phyloP scores from a whole-genome alignment of 2,113 vertebrate species.

The Coracopsis vasa region DNA sequence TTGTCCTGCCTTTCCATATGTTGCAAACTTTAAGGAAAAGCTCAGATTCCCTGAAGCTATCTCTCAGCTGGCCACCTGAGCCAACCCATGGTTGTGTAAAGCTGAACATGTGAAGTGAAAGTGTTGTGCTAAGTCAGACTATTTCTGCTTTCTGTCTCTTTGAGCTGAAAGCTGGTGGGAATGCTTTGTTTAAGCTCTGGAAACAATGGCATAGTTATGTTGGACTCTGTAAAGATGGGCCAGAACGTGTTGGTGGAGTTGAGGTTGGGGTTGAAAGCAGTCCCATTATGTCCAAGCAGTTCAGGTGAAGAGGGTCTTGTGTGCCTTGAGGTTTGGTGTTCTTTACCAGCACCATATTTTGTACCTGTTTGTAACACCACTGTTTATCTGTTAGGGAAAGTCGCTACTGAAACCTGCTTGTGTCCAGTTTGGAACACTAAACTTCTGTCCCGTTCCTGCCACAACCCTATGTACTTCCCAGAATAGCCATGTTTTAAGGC shows the following conservation, averaged over 20 bases:
- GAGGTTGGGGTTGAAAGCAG: neutral
- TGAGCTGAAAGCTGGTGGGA: neutral
- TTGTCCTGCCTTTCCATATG: neutral
- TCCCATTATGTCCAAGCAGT: neutral
- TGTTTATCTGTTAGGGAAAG: neutral
- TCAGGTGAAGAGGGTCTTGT: neutral
- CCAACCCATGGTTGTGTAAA: neutral
- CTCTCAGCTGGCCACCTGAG: neutral
- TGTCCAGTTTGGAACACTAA: neutral
- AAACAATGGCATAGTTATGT: neutral
- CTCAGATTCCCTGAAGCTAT: neutral
- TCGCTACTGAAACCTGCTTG: neutral
- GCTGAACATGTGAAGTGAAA: neutral
- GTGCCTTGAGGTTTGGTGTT: neutral
- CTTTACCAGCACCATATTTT: neutral
- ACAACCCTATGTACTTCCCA: rapidly evolving
- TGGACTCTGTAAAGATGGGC: neutral
- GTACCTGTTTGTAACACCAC: neutral
- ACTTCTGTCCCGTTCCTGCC: neutral
- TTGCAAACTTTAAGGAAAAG: neutral
- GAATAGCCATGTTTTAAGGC: neutral
- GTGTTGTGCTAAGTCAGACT: neutral
- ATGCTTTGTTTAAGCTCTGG: neutral
- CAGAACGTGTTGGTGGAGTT: neutral
- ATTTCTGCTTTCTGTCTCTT: neutral